Evolutionary conservation across 1,140 invertebrate species (phyloP).

Genomic region (Caenorhabditis elegans): WBcel235 BX284603.4:23501-24000

Average conservation of each 20-base stretch:
- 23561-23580: neutral
- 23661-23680: neutral
- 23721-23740: neutral
- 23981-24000: no score
- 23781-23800: neutral
- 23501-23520: neutral
- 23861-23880: neutral
- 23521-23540: neutral
- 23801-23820: neutral
- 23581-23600: neutral
- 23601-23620: neutral
- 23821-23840: neutral
- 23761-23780: neutral
- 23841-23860: neutral
- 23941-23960: no score
- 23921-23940: no score
- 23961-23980: no score
- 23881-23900: slow-evolving; percentile 1
- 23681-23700: neutral
- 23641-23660: neutral
- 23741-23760: slow-evolving; percentile 7
- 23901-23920: no score
- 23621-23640: neutral
- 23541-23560: neutral
- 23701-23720: neutral